Percentiles rank a stretch among this genome's conserved stretches.
Evolutionary conservation across 92 coral and sea anemone genomes (phyloP).

Genomic region (Montipora capitata): DNA sequence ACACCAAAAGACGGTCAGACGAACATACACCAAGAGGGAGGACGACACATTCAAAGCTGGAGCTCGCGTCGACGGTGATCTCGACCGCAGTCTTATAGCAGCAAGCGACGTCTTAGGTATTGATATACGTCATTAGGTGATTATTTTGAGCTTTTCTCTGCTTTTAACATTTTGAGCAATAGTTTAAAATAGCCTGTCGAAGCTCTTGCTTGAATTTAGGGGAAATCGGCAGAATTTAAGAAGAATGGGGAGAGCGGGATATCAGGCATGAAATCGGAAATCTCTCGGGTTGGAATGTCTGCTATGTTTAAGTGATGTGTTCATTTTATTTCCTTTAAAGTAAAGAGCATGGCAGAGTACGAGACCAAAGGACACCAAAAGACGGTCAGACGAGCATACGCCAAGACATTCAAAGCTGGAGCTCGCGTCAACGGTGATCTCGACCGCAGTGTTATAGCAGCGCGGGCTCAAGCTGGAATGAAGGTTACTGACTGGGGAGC

Average conservation of each 20-base stretch:
- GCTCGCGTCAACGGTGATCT: slow-evolving; percentile 30
- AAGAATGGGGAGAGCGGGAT: slow-evolving; percentile 17
- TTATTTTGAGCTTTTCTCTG: too few relatives aligned
- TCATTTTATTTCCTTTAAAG: slow-evolving; percentile 20
- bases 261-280: slow-evolving; percentile 1
- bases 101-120: too few relatives aligned
- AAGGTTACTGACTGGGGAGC: slow-evolving; percentile 30
- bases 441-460: slow-evolving; percentile 19
- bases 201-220: slow-evolving; percentile 7
- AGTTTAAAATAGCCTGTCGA: background rate
- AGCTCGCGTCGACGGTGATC: slow-evolving; percentile 23
- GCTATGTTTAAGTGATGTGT: slow-evolving; percentile 7
- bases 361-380: background rate
- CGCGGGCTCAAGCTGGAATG: slow-evolving; percentile 21
- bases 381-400: slow-evolving; percentile 10
- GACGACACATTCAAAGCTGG: slow-evolving; percentile 10
- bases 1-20: background rate
- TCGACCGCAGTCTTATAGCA: slow-evolving; percentile 20
- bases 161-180: background rate
- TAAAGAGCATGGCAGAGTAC: slow-evolving; percentile 28
- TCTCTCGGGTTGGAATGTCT: slow-evolving; percentile 14
- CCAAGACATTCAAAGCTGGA: slow-evolving; percentile 15
- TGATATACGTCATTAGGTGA: too few relatives aligned
- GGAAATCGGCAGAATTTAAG: slow-evolving; percentile 12
- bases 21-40: slow-evolving; percentile 20